These are phyloP conservation scores for Carapus acus DNA, from an alignment of 2,797 vertebrate genomes.

Conservation along the genomic window DNA sequence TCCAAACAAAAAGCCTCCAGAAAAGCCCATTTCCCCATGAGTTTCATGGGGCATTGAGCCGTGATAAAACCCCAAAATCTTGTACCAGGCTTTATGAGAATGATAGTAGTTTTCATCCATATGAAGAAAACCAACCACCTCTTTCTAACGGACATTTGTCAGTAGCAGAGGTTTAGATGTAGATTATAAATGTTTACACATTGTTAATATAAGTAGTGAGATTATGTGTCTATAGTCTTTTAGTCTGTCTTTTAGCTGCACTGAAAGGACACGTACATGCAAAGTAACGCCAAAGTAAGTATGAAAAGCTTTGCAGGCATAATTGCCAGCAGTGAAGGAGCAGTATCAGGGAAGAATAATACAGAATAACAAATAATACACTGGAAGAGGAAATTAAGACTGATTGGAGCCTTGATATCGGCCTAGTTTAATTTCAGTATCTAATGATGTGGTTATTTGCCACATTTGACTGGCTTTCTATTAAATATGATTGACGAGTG, in stretches of 20 bases:
- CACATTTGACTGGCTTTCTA: constrained; percentile 1
- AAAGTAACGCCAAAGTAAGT: no score
- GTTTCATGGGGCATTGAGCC: not conserved
- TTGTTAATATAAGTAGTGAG: no score
- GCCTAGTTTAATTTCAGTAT: constrained; percentile 2
- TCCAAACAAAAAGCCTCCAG: no score
- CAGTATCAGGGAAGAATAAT: not conserved
- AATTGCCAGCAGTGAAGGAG: not conserved
- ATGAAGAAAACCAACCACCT: not conserved
- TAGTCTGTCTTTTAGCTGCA: no score
- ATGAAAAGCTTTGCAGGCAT: no score
- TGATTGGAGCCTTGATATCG: not conserved
- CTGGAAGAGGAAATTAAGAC: not conserved
- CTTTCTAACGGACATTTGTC: no score
- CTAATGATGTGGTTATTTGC: not conserved
- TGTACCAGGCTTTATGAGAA: not conserved
- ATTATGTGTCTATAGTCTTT: no score
- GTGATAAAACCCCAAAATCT: not conserved
- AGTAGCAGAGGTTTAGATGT: no score
- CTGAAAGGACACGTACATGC: no score
- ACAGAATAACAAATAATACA: not conserved
- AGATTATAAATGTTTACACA: no score
- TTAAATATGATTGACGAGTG: constrained; percentile 2
- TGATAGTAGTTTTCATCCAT: not conserved
- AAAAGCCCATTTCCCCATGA: no score